These are phyloP conservation scores for Caenorhabditis japonica DNA, from an alignment of 2,888 invertebrate genomes.

Conservation along the genomic window DNA sequence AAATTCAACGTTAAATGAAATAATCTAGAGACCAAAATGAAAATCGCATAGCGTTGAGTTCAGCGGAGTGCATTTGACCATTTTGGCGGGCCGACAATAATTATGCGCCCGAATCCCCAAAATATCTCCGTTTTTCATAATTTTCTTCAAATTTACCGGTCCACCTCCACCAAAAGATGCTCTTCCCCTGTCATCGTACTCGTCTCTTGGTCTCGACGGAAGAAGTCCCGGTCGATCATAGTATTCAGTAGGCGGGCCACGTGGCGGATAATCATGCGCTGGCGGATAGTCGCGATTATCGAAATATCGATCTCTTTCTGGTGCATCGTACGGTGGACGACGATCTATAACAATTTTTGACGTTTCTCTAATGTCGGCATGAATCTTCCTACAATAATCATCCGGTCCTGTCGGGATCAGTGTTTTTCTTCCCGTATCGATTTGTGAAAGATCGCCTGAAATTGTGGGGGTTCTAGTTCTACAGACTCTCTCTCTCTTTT, in stretches of 20 bases:
- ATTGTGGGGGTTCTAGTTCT: not conserved
- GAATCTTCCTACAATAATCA: conserved; percentile 33
- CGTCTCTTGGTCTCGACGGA: conserved; percentile 6
- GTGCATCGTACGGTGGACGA: conserved; percentile 10
- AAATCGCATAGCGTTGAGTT: too few relatives aligned
- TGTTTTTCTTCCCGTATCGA: conserved; percentile 22
- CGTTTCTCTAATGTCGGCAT: too few relatives aligned
- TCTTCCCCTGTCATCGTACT: conserved; percentile 18
- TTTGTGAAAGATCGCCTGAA: conserved; percentile 18
- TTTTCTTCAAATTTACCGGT: conserved; percentile 15
- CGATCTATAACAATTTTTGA: conserved; percentile 11
- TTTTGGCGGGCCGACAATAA: too few relatives aligned
- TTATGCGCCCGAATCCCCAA: too few relatives aligned
- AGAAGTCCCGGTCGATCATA: conserved; percentile 18
- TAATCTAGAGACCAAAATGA: too few relatives aligned
- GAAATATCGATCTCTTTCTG: not conserved
- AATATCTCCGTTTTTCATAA: not conserved
- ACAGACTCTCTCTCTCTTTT: too few relatives aligned
- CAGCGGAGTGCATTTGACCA: too few relatives aligned
- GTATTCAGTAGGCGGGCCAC: conserved; percentile 15
- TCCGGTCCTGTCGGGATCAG: conserved; percentile 30
- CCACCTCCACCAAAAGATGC: conserved; percentile 18
- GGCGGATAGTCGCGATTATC: conserved; percentile 20
- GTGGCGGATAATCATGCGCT: conserved; percentile 10
- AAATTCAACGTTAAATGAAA: too few relatives aligned